A percentile compares a stretch with the other conserved stretches of the same genome.
Evolutionary conservation across 2,797 vertebrate species (phyloP).

Genomic region (Xerus rutilus): DNA sequence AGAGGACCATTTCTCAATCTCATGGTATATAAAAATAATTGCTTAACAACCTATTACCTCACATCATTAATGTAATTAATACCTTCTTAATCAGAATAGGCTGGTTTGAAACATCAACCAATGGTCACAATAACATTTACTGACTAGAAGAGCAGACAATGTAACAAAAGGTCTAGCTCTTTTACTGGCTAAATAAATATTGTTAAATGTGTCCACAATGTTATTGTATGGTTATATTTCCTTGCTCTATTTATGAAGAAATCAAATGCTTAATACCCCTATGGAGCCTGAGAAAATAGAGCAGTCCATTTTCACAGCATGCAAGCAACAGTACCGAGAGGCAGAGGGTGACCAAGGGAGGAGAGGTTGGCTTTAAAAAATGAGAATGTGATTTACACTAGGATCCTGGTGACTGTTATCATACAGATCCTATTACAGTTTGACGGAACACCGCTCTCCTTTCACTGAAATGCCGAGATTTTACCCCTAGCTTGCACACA

Average conservation of each 20-base stretch:
- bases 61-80: constrained; percentile 40
- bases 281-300: neutral
- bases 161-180: constrained; percentile 59
- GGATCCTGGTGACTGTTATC: neutral
- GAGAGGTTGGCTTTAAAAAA: neutral
- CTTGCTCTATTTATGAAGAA: constrained; percentile 76
- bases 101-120: constrained; percentile 5
- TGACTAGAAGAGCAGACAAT: constrained; percentile 65
- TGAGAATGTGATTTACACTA: neutral
- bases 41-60: neutral
- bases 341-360: neutral
- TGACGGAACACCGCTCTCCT: neutral
- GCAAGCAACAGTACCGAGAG: neutral
- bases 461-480: neutral
- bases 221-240: constrained; percentile 63
- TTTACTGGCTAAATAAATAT: constrained; percentile 74
- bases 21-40: neutral
- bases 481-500: neutral
- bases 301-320: constrained; percentile 56
- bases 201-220: constrained; percentile 12
- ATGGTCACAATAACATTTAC: constrained; percentile 62
- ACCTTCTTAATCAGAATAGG: neutral
- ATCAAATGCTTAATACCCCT: neutral
- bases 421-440: neutral
- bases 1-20: neutral